Base-by-base conservation (phyloP, 1,140 invertebrate species). In the Diprion similis region DNA sequence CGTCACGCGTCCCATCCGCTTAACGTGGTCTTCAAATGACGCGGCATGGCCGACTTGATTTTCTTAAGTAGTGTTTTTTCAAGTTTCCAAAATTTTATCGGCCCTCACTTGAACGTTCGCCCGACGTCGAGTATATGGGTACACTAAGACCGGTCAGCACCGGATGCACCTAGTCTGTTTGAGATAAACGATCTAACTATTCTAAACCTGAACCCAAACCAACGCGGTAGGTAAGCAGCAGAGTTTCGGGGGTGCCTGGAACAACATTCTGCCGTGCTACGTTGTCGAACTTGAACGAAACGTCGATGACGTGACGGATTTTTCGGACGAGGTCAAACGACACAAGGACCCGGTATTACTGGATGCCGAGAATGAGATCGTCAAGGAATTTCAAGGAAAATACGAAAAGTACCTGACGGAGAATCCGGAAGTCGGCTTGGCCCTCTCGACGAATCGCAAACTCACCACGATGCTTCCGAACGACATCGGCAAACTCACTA, bases 211-310 rank as follows among this genome's bases (percentile, higher is more conserved):
- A 37, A 37, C 24, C 24, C 6, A 37, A 37, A 37, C 24, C 66
- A 18, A 15, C 11, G 19, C 18, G 11, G 8, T 13, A 68, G 66
- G 66, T 68, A 70, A 19, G 69, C n/a, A 37, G 46, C 19, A 47
- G 24, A 4, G 45, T 70, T 70, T 45, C 18, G 46, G 10, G 9
- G 78, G 78, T 18, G 65, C 70, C 0, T 78, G 78, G 78, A 78
- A 78, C 74, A 77, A 74, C 65, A 9, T 67, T 10, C 59, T 79
- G n/a, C 77, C 77, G 0, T 79, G 78, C 70, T 79, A 79, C 76
- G 75, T 79, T 15, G 69, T 78, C 11, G 77, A 77, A 1, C 68
- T 73, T 19, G 19, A 66, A 8, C 47, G 18, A 13, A 46, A 37
- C 15, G 46, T 48, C n/a, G 69, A 70, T 70, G 69, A 37, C 4